These are phyloP conservation scores for Choloepus didactylus DNA, from an alignment of 2,797 vertebrate species.

Conservation along the genomic window DNA sequence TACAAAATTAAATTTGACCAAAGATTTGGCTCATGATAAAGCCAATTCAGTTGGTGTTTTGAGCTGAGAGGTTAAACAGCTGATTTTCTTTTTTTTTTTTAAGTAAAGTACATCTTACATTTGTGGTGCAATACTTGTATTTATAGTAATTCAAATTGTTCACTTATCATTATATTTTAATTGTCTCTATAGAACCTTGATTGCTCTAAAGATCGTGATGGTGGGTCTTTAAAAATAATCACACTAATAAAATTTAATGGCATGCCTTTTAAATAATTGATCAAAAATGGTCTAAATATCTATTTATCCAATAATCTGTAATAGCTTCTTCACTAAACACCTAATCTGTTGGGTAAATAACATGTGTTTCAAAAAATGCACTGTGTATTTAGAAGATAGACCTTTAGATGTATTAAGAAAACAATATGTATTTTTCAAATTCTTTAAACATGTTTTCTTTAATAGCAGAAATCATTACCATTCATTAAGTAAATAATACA, in stretches of 20 bases:
- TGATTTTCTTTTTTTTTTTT: neutral
- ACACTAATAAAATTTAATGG: slow-evolving; percentile 75
- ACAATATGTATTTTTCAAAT: slow-evolving; percentile 63
- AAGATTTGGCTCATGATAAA: neutral
- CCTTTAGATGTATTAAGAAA: slow-evolving; percentile 73
- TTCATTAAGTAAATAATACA: slow-evolving; percentile 65
- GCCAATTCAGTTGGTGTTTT: neutral
- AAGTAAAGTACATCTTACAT: neutral
- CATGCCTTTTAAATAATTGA: slow-evolving; percentile 73
- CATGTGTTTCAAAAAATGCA: slow-evolving; percentile 62
- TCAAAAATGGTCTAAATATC: slow-evolving; percentile 69
- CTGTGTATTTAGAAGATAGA: slow-evolving; percentile 60
- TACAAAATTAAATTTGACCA: slow-evolving; percentile 11
- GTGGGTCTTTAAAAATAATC: slow-evolving; percentile 79
- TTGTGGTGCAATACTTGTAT: slow-evolving; percentile 18
- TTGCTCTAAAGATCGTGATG: slow-evolving; percentile 72
- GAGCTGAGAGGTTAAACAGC: slow-evolving; percentile 33
- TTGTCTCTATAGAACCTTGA: slow-evolving; percentile 74
- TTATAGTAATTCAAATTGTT: slow-evolving; percentile 74
- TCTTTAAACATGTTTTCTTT: slow-evolving; percentile 68
- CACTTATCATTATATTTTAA: slow-evolving; percentile 78
- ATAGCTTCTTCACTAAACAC: slow-evolving; percentile 70
- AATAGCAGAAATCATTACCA: slow-evolving; percentile 61
- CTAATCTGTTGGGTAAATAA: slow-evolving; percentile 73
- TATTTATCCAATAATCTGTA: slow-evolving; percentile 71